A percentile compares a stretch with the other conserved stretches of the same genome.
Evolutionary conservation across 2,113 vertebrate genomes (phyloP).

Genomic region (Rhabdornis inornatus): DNA sequence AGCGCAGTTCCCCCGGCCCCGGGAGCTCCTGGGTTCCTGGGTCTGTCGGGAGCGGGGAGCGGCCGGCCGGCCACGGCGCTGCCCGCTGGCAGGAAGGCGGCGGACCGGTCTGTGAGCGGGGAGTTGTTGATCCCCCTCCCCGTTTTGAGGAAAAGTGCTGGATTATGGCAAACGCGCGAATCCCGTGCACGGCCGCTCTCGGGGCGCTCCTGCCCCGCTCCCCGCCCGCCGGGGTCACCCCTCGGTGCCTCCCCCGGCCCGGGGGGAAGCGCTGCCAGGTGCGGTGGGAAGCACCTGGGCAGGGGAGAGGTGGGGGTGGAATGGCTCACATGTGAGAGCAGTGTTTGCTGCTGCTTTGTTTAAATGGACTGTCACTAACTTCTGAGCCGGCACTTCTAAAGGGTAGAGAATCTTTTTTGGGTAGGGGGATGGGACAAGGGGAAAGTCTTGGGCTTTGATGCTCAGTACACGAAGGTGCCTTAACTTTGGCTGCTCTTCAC

Average conservation of each 20-base stretch:
- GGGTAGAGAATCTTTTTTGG: accelerated
- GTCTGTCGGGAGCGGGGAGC: neutral
- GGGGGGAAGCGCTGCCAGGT: neutral
- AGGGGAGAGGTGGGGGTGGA: neutral
- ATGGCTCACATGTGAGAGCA: neutral
- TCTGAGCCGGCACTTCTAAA: neutral
- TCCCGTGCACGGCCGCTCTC: neutral
- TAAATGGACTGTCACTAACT: neutral
- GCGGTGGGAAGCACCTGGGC: neutral
- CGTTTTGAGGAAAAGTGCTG: accelerated
- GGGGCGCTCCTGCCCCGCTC: neutral
- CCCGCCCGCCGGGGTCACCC: neutral
- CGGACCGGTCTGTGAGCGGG: accelerated
- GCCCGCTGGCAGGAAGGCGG: neutral
- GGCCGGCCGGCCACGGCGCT: neutral
- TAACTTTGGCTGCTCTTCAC: neutral
- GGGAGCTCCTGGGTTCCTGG: neutral
- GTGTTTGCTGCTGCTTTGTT: neutral
- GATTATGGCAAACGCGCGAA: accelerated
- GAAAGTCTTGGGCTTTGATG: neutral
- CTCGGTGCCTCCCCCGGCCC: accelerated
- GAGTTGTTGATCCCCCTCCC: neutral
- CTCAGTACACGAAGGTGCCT: neutral
- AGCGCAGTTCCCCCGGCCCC: too few relatives aligned
- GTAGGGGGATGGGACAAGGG: neutral